Evolutionary conservation across 2,797 vertebrate species (phyloP).

Genomic region (Cuculus canorus): DNA sequence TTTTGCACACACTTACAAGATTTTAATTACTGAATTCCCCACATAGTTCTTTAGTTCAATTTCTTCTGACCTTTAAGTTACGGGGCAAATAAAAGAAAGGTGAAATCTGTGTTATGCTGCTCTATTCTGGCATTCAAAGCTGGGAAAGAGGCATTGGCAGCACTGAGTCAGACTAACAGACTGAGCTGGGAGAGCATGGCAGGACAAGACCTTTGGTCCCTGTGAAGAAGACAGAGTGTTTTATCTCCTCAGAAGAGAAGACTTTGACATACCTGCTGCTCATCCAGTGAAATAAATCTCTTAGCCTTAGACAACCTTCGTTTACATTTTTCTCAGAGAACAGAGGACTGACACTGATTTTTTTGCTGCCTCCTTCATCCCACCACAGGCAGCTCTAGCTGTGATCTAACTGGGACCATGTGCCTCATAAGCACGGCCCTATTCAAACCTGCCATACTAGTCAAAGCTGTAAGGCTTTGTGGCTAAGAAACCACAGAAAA

Average conservation of each 20-base stretch:
- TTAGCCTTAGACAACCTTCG: neutral
- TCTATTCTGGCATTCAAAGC: neutral
- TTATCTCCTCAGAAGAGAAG: neutral
- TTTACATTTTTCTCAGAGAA: neutral
- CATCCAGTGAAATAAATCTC: neutral
- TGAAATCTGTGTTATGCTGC: neutral
- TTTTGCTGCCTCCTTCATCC: neutral
- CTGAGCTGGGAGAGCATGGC: neutral
- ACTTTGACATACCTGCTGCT: neutral
- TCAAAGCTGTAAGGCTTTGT: neutral
- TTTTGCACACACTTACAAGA: neutral
- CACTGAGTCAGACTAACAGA: neutral
- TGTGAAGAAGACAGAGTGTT: neutral
- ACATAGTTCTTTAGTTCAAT: slow-evolving; percentile 15
- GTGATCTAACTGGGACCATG: neutral
- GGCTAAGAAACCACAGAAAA: neutral
- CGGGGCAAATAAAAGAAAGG: neutral
- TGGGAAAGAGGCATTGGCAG: neutral
- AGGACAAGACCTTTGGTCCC: neutral
- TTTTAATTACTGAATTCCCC: slow-evolving; percentile 39
- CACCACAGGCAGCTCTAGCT: neutral
- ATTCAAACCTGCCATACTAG: neutral
- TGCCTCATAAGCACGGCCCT: neutral
- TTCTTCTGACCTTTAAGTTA: slow-evolving; percentile 12
- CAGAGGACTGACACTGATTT: neutral